Evolutionary conservation across 1,140 invertebrate genomes (phyloP), one percentile per base, ranked within the genome.

Genomic region (Microplitis mediator): DNA sequence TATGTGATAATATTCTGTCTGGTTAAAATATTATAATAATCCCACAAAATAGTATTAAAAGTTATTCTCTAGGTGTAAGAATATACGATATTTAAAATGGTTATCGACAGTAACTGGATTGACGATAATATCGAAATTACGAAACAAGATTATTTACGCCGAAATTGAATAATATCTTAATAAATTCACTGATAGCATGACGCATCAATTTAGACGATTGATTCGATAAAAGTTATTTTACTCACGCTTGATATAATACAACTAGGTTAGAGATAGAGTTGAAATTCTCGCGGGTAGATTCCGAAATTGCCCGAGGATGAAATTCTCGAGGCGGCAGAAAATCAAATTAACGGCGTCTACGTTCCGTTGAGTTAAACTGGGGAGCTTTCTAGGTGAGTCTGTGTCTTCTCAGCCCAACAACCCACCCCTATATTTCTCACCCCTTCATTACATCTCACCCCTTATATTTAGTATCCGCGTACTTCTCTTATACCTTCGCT

Each of bases 321-420:
- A 74, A 74, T 71, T 71, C 69, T 74, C 35, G 54, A 65, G 68
- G 65, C 65, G 34, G 69, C 61, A 62, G 65, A 39, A 69, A 74
- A 74, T 71, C 64, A 74, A 69, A 72, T 74, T 74, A 74, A 74
- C 69, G 73, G 51, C 69, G 50, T 66, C 69, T 71, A 69, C 69
- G 63, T 64, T 45, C 65, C 54, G 73, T 70, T 71, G 64, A 58
- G 52, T 71, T 69, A 56, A 72, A 66, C 56, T 36, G 56, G 36
- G 52, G 13, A 65, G 52, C 35, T 23, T 52, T 13, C 4, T n/a
- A 64, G 35, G 52, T 58, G 50, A 66, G 14, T 31, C 60, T 14
- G 31, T 51, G 32, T 36, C 50, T 9, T 34, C 34, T 6, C 39
- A 45, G 4, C 9, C 34, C n/a, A 3, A 31, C 31, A 9, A 5